Conservation (phyloP, 1,140 invertebrate genomes). For the Pogonomyrmex californicus region DNA sequence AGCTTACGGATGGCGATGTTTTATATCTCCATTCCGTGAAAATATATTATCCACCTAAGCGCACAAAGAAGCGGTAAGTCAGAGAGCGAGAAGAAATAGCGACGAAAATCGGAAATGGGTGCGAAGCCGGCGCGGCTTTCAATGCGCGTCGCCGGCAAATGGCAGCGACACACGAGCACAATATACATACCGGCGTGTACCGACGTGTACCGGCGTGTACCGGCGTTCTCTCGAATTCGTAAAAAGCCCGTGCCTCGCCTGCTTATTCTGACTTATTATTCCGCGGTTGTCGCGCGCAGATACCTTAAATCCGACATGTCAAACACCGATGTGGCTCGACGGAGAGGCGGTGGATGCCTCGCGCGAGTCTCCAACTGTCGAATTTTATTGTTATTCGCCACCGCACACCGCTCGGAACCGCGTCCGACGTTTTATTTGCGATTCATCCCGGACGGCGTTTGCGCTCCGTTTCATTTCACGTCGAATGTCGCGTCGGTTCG, state of each 20-base stretch:
- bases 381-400: constrained; percentile 56
- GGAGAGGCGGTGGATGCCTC: constrained; percentile 27
- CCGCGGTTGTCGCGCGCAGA: constrained; percentile 66
- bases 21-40: constrained; percentile 6
- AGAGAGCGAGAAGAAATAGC: constrained; percentile 41
- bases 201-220: constrained; percentile 40
- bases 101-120: constrained; percentile 62
- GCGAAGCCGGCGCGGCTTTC: constrained; percentile 47
- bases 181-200: constrained; percentile 46
- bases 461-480: constrained; percentile 17
- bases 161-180: constrained; percentile 49
- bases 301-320: constrained; percentile 76
- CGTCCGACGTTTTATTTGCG: neutral
- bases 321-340: constrained; percentile 63
- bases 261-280: constrained; percentile 68
- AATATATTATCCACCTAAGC: constrained; percentile 36
- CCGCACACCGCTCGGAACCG: neutral
- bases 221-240: constrained; percentile 56
- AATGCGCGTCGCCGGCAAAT: constrained; percentile 58
- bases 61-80: constrained; percentile 34
- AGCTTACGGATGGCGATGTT: neutral
- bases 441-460: constrained; percentile 43
- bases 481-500: constrained; percentile 12
- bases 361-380: constrained; percentile 44
- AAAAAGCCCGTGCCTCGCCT: constrained; percentile 62